These are phyloP conservation scores for Potorous gilbertii DNA, from an alignment of 2,797 vertebrate species.

Conservation along the genomic window DNA sequence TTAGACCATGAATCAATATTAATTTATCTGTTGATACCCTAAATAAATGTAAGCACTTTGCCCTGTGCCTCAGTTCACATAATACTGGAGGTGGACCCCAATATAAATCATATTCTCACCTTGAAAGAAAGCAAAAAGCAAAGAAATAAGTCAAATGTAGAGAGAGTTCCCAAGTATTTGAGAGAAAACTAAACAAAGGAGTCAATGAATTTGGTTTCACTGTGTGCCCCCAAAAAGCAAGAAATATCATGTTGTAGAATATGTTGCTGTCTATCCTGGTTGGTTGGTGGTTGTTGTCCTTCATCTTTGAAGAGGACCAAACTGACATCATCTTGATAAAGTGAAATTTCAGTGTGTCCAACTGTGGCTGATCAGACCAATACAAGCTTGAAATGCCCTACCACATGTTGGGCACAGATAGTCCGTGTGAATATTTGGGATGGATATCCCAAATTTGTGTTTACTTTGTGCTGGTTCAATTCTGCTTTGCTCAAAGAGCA, in stretches of 20 bases:
- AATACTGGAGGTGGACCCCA: not conserved
- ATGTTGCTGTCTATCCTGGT: not conserved
- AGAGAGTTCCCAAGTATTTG: not conserved
- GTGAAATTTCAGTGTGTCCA: too few relatives aligned
- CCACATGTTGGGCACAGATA: too few relatives aligned
- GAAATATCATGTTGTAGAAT: not conserved
- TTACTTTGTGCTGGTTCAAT: too few relatives aligned
- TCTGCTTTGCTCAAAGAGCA: too few relatives aligned
- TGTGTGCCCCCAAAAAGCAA: not conserved
- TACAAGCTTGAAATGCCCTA: too few relatives aligned
- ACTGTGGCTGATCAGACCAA: too few relatives aligned
- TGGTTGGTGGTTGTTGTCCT: too few relatives aligned
- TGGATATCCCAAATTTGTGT: too few relatives aligned
- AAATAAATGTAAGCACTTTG: not conserved
- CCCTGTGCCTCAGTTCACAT: not conserved
- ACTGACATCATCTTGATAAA: too few relatives aligned
- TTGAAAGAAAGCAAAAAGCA: not conserved
- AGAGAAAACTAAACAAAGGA: not conserved
- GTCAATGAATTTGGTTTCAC: not conserved
- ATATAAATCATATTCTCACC: not conserved
- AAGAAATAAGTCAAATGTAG: not conserved
- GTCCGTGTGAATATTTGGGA: too few relatives aligned
- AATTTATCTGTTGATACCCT: not conserved
- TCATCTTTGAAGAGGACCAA: too few relatives aligned
- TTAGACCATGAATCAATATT: not conserved